Evolutionary conservation across 2,113 vertebrate species (phyloP), one percentile per base, ranked within the genome.

Genomic region (Channa argus): DNA sequence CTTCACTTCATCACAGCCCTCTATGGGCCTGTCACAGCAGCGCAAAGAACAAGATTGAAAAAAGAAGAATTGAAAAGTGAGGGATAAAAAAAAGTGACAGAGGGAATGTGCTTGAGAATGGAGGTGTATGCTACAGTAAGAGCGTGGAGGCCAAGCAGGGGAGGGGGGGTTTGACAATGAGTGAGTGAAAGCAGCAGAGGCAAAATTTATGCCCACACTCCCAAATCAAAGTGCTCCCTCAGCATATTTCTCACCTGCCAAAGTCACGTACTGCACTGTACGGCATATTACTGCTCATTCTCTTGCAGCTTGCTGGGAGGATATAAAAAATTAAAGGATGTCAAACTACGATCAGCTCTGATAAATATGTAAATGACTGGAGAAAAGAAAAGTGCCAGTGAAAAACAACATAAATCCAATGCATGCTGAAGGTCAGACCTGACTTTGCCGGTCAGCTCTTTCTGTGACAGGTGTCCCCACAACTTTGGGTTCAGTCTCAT

Each of bases 331-430:
- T 89, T 84, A 91, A 83, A 89, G 83, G 92, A 94, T 91, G 94
- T 95, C 94, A 94, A 91, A 87, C 94, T 93, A 92, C 87, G 94
- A 96, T 96, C 94, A 92, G 94, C 93, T 89, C 95, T 93, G 95
- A 97, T 97, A 97, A 97, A 96, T 96, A 97, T 97, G 95, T 92
- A 96, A 96, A 96, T 96, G 91, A 91, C 80, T 86, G 82, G 79
- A 91, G 88, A 91, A 92, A 93, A 79, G 94, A 92, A 92, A 93
- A 94, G 89, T 90, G 94, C 89, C 90, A 94, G 94, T 95, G 94
- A 95, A 94, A 95, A 96, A 96, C 93, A 93, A 93, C 92, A 94
- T 93, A 91, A 93, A 92, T 3, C 9, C 94, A 95, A 96, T 95
- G 92, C 92, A 94, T 94, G 95, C 90, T 96, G 96, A 95, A 96